Evolutionary conservation across 2,113 vertebrate genomes (phyloP).

Genomic region (Tragulus kanchil): DNA sequence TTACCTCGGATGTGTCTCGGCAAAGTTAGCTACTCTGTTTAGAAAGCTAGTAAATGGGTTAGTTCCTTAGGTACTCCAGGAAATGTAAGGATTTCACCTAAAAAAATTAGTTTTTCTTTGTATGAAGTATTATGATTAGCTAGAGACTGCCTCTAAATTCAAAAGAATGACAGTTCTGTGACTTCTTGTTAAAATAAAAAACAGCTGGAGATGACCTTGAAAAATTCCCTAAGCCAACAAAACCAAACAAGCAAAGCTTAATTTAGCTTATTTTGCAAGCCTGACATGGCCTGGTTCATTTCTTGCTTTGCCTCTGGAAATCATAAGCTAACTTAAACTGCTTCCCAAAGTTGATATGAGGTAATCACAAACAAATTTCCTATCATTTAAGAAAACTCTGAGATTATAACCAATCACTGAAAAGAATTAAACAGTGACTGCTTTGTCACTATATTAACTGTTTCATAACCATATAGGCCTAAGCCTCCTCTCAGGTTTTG

Average conservation of each 20-base stretch:
- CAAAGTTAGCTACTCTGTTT: background rate
- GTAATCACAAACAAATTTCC: background rate
- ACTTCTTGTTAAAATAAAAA: background rate
- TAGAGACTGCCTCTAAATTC: background rate
- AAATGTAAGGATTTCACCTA: slow-evolving; percentile 13
- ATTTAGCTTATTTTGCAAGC: background rate
- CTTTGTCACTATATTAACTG: background rate
- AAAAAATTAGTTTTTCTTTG: background rate
- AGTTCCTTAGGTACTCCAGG: background rate
- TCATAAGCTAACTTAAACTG: background rate
- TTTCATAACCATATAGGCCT: background rate
- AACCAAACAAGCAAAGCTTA: background rate
- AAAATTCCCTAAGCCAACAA: background rate
- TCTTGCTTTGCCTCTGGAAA: background rate
- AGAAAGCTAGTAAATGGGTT: slow-evolving; percentile 4
- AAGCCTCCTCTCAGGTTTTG: background rate
- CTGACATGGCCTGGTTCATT: background rate
- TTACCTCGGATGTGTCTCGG: background rate
- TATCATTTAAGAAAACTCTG: background rate
- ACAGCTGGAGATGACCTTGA: background rate
- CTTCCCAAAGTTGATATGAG: background rate
- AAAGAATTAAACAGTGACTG: background rate
- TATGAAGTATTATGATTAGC: background rate
- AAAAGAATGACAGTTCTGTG: background rate
- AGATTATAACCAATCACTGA: background rate